phyloP scores from a whole-genome alignment of 2,113 vertebrate genomes.

The Thomomys bottae region DNA sequence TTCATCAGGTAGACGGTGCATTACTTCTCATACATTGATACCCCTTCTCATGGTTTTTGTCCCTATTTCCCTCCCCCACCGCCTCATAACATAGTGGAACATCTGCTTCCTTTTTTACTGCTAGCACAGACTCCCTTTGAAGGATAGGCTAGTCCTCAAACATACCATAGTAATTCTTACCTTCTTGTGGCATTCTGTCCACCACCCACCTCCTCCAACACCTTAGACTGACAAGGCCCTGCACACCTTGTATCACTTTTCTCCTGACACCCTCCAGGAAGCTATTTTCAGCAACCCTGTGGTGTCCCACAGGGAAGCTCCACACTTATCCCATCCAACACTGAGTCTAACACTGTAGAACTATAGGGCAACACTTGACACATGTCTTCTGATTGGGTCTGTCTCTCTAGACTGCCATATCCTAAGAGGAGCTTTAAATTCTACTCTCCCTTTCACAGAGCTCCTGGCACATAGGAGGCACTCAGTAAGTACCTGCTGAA shows the following conservation, averaged over 20 bases:
- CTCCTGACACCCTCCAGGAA: background rate
- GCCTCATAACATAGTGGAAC: background rate
- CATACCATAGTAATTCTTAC: background rate
- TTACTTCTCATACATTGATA: too few species aligned
- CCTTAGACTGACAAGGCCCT: background rate
- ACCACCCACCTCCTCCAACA: background rate
- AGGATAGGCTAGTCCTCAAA: background rate
- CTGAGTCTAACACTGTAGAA: background rate
- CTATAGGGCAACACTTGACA: background rate
- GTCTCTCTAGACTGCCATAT: background rate
- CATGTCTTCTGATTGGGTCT: background rate
- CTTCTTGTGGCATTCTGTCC: background rate
- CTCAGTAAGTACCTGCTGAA: background rate
- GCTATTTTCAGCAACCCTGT: background rate
- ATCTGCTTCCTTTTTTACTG: background rate
- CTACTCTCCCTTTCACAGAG: accelerated
- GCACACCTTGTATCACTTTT: background rate
- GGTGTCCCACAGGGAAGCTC: background rate
- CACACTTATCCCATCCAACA: too few species aligned
- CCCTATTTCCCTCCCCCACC: too few species aligned
- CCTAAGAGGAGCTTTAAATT: background rate
- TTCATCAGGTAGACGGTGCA: too few species aligned
- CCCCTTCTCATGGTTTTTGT: too few species aligned
- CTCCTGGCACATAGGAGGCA: background rate
- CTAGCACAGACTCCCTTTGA: background rate